phyloP scores from a whole-genome alignment of 2,113 vertebrate species.

The Bambusicola thoracicus region DNA sequence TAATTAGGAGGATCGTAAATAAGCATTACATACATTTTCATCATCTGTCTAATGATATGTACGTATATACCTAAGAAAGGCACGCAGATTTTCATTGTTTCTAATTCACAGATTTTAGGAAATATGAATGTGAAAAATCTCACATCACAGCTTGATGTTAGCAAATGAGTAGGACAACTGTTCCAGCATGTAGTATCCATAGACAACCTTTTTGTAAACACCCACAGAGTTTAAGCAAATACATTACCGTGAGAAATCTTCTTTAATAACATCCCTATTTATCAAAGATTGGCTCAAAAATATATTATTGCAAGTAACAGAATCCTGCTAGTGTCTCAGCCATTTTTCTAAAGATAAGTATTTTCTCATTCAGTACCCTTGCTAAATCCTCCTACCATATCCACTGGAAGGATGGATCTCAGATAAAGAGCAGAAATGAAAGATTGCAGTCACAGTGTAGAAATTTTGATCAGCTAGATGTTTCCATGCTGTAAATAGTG shows the following conservation, averaged over 20 bases:
- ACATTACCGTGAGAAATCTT: constrained; percentile 27
- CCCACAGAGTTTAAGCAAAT: background rate
- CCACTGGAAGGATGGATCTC: background rate
- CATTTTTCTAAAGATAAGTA: constrained; percentile 44
- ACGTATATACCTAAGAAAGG: background rate
- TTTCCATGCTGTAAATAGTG: background rate
- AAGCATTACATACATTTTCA: background rate
- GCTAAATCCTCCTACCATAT: background rate
- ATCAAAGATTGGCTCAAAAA: constrained; percentile 6
- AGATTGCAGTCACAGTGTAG: background rate
- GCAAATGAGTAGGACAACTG: background rate
- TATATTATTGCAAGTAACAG: constrained; percentile 2
- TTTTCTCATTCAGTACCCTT: background rate
- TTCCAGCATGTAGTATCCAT: background rate
- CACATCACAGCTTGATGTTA: background rate
- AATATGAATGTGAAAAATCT: background rate
- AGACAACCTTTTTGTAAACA: constrained; percentile 27
- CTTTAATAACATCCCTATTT: constrained; percentile 19
- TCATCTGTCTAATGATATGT: background rate
- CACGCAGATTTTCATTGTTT: background rate
- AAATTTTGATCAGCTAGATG: constrained; percentile 23
- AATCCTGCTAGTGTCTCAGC: constrained; percentile 42
- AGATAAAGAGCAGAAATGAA: constrained; percentile 19
- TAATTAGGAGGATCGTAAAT: background rate
- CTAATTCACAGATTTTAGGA: background rate